A percentile compares a stretch with the other conserved stretches of the same genome.
These are phyloP conservation scores for Acronicta psi DNA, from an alignment of 2,888 invertebrate genomes.

Conservation along the genomic window DNA sequence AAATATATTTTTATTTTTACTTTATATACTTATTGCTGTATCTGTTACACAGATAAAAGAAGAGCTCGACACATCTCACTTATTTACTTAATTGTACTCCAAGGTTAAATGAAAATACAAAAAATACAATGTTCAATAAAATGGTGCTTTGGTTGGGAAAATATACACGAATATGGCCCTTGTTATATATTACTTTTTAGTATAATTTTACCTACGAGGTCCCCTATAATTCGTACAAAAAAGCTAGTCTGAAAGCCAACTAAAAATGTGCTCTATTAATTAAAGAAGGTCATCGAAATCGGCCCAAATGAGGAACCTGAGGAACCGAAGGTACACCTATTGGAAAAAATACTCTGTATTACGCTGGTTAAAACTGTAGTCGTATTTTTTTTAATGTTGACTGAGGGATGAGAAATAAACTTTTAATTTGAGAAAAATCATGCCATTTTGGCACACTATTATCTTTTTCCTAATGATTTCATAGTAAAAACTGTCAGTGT, in stretches of 20 bases:
- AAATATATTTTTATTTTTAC: constrained; percentile 60
- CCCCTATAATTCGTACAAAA: constrained; percentile 61
- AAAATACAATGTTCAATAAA: constrained; percentile 37
- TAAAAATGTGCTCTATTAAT: constrained; percentile 23
- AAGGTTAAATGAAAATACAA: constrained; percentile 54
- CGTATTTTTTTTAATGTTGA: too few relatives aligned
- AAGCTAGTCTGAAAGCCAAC: constrained; percentile 45
- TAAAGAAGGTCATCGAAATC: too few relatives aligned
- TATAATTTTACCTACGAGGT: constrained; percentile 63
- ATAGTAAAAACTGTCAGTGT: too few relatives aligned
- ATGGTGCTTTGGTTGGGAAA: constrained; percentile 67
- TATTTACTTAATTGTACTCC: constrained; percentile 75
- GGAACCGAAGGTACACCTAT: too few relatives aligned
- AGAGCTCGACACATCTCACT: constrained; percentile 84
- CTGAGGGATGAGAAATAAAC: too few relatives aligned
- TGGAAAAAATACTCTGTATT: too few relatives aligned
- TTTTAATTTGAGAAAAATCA: too few relatives aligned
- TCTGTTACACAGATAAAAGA: constrained; percentile 85
- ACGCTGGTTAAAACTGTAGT: too few relatives aligned
- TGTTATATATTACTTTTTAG: constrained; percentile 54
- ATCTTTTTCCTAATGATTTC: too few relatives aligned
- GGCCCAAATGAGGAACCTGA: too few relatives aligned
- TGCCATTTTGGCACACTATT: too few relatives aligned
- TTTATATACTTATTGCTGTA: constrained; percentile 83
- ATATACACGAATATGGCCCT: constrained; percentile 57